Conservation (phyloP, 2,797 vertebrate genomes). For the Otolemur crassicaudatus region DNA sequence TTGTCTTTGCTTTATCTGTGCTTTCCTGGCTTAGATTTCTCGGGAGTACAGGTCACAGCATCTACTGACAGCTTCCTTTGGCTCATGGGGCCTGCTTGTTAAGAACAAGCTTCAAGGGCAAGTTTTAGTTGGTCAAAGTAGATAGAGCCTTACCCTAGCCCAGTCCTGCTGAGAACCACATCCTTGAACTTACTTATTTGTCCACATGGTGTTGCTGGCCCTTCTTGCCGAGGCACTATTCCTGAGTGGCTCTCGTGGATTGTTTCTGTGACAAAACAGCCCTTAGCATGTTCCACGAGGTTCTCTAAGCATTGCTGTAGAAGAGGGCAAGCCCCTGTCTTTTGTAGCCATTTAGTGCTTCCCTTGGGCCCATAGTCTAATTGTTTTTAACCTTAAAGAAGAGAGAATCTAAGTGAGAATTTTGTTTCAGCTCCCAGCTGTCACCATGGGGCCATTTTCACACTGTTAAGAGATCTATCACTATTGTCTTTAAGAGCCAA, state of each 20-base stretch:
- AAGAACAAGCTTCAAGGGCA: constrained; percentile 20
- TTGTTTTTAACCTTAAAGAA: constrained; percentile 38
- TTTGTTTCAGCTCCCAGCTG: neutral
- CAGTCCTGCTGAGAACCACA: neutral
- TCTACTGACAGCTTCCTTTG: neutral
- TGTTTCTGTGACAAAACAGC: constrained; percentile 44
- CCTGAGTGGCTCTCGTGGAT: constrained; percentile 36
- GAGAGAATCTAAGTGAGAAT: neutral
- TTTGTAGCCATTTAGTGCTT: constrained; percentile 29
- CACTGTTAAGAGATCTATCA: neutral
- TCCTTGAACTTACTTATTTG: constrained; percentile 41
- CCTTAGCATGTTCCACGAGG: neutral
- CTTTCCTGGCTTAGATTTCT: constrained; percentile 45
- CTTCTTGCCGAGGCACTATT: neutral
- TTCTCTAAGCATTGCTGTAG: neutral
- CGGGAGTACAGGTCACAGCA: neutral
- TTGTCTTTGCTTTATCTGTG: neutral
- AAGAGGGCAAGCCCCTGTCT: neutral
- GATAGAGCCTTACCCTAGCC: neutral
- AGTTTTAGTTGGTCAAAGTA: neutral
- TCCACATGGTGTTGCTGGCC: neutral
- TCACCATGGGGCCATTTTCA: neutral
- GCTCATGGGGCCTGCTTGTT: neutral
- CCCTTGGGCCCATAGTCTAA: neutral
- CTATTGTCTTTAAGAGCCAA: constrained; percentile 7